These are phyloP conservation scores for Anthophora plumipes DNA, from an alignment of 2,888 invertebrate species.

Conservation along the genomic window DNA sequence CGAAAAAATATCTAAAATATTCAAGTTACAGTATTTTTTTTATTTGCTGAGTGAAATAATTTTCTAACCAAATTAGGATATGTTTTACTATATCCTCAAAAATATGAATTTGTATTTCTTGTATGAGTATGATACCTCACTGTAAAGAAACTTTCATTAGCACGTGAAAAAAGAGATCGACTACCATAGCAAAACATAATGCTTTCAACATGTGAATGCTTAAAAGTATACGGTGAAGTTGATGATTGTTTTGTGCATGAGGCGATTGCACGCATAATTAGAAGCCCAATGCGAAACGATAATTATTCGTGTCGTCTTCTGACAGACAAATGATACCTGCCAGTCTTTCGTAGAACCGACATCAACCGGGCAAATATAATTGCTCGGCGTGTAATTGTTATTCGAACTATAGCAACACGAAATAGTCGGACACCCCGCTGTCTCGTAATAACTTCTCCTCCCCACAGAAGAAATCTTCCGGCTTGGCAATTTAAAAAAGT, in stretches of 20 bases:
- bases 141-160: too few relatives aligned
- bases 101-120: too few relatives aligned
- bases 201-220: too few relatives aligned
- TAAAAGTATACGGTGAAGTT: not conserved
- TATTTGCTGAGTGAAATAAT: too few relatives aligned
- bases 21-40: too few relatives aligned
- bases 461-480: constrained; percentile 66
- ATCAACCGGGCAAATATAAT: constrained; percentile 52
- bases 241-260: not conserved
- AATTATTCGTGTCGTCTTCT: constrained; percentile 37
- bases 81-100: too few relatives aligned
- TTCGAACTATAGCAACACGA: constrained; percentile 71
- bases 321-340: constrained; percentile 60
- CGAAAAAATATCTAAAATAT: too few relatives aligned
- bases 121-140: too few relatives aligned
- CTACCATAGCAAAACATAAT: not conserved
- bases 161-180: not conserved
- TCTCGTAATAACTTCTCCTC: constrained; percentile 75
- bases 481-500: constrained; percentile 62
- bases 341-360: constrained; percentile 44
- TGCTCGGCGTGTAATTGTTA: constrained; percentile 71
- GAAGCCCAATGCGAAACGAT: constrained; percentile 11
- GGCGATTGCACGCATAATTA: constrained; percentile 34
- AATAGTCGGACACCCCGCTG: constrained; percentile 75
- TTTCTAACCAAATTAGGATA: too few relatives aligned